Base-by-base conservation (phyloP, 1,140 invertebrate genomes). In the Camponotus floridanus region DNA sequence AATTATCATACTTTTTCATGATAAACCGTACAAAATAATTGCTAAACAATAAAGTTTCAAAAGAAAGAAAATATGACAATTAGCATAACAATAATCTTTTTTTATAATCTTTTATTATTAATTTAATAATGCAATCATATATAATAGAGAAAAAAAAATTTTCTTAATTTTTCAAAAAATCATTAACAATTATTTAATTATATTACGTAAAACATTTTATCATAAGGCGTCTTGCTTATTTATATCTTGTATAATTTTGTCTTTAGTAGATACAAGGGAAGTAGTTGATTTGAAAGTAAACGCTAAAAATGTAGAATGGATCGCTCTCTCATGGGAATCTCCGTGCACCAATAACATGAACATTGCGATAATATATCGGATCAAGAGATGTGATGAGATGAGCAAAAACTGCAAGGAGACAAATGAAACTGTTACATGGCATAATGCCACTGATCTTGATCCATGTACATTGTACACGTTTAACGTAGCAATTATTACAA, bases 381-480 rank as follows among this genome's bases (percentile, higher is more conserved):
- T 90, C 31, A 39, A 81, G 9, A 71, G 48, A 85, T 88, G 64
- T 4, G 61, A 59, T 1, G 13, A 57, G n/a, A n/a, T n/a, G n/a
- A n/a, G n/a, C n/a, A n/a, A n/a, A 39, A 87, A 62, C 6, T 87
- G 79, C 42, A 68, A 3, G 3, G 8, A 15, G 55, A 59, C 5
- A 5, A 55, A 65, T 11, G 33, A 33, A 36, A 67, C 11, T 8
- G 13, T 15, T 33, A 76, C 62, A 33, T 36, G 36, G 31, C 45
- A 85, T 15, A 87, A 87, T n/a, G 65, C 78, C 4, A 87, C 81
- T 45, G 21, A 62, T 45, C 74, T 92, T 42, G 64, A 68, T 5
- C 65, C 89, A 1, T 92, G 92, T 31, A 92, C 71, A 6, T 45
- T 3, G 13, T 92, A 91, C 33, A 74, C 18, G 0, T 86, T 92